phyloP scores from a whole-genome alignment of 2,888 invertebrate genomes.

The Leptinotarsa haldemani region DNA sequence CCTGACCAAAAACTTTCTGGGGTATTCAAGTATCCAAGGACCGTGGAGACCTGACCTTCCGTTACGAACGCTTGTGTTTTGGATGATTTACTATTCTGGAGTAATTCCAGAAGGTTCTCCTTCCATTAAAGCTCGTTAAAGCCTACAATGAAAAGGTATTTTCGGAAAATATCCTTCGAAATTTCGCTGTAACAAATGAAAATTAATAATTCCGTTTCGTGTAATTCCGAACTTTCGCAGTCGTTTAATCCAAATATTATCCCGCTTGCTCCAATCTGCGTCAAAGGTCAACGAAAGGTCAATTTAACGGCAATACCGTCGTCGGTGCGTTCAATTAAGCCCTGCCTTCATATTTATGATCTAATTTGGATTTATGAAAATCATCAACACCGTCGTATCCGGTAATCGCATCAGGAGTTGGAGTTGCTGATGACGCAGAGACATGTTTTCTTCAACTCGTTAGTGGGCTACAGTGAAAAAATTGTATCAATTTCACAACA shows the following conservation, averaged over 20 bases:
- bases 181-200: too few relatives aligned
- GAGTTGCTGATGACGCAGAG: not conserved
- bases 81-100: too few relatives aligned
- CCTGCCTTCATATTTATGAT: slow-evolving; percentile 10
- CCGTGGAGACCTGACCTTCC: too few relatives aligned
- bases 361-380: slow-evolving; percentile 18
- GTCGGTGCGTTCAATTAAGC: slow-evolving; percentile 10
- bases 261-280: not conserved
- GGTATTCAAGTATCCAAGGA: too few relatives aligned
- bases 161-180: not conserved
- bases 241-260: slow-evolving; percentile 10
- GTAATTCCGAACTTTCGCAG: not conserved
- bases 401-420: slow-evolving; percentile 9
- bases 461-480: not conserved
- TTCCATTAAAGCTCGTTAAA: too few relatives aligned
- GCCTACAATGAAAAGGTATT: not conserved
- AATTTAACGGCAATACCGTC: slow-evolving; percentile 1
- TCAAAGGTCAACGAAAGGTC: slow-evolving; percentile 13
- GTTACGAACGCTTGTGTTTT: too few relatives aligned
- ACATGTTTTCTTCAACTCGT: slow-evolving; percentile 5
- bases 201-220: not conserved
- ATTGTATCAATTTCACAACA: not conserved
- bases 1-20: too few relatives aligned
- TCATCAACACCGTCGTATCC: slow-evolving; percentile 1
- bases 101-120: too few relatives aligned